Conservation (phyloP, 2,113 vertebrate species). For the Poicephalus gulielmi region DNA sequence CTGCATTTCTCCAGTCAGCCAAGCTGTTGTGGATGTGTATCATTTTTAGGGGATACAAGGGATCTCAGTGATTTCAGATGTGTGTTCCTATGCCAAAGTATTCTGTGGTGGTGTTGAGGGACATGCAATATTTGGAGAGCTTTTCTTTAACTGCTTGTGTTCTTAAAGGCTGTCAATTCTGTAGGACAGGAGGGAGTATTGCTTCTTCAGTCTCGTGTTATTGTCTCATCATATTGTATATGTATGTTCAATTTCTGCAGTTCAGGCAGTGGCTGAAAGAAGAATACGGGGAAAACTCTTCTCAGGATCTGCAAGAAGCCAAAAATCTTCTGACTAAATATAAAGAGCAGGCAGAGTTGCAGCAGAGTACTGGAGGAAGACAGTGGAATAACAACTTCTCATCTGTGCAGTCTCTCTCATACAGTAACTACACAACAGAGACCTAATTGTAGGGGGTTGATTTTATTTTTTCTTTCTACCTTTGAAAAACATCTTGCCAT, state of each 20-base stretch:
- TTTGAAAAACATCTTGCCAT: not conserved
- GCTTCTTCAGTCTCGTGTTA: not conserved
- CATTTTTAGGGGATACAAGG: not conserved
- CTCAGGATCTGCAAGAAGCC: slow-evolving; percentile 86
- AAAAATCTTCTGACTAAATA: slow-evolving; percentile 83
- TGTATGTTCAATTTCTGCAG: slow-evolving; percentile 67
- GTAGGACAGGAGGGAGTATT: not conserved
- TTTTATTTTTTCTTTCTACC: not conserved
- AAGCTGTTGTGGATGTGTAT: not conserved
- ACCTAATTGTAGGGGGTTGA: slow-evolving; percentile 45
- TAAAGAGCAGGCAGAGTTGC: slow-evolving; percentile 64
- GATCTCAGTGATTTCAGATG: not conserved
- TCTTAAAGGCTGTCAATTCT: not conserved
- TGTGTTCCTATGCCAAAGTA: not conserved
- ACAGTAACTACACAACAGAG: slow-evolving; percentile 71
- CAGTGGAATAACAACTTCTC: slow-evolving; percentile 75
- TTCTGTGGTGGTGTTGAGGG: not conserved
- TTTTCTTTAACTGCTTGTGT: not conserved
- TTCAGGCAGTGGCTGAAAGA: slow-evolving; percentile 87
- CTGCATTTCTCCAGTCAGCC: not conserved
- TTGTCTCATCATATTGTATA: not conserved
- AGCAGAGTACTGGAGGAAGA: slow-evolving; percentile 61
- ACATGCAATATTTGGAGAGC: not conserved
- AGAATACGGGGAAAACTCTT: slow-evolving; percentile 86
- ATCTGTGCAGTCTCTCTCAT: slow-evolving; percentile 66